Evolutionary conservation across 2,113 vertebrate species (phyloP), one percentile per base, ranked within the genome.

Genomic region (Micronycteris hirsuta): DNA sequence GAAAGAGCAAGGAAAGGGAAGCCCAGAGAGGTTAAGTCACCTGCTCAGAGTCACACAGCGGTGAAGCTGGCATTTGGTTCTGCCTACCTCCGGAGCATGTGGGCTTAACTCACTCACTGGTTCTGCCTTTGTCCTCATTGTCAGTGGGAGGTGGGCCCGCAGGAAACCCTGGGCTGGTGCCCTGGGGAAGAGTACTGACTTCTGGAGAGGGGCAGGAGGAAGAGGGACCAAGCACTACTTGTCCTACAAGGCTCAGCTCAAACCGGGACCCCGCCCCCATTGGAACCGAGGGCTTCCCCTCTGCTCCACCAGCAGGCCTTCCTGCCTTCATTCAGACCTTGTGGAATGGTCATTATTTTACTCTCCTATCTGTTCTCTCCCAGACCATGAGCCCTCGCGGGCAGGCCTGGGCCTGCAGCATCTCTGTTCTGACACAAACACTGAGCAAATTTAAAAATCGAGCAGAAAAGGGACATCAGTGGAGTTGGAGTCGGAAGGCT

Each of bases 1-100:
- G 90, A 76, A 95, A 96, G 84, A 95, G 61, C 58, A 43, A 86
- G 76, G 84, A 54, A 56, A 71, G 2, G 0, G 56, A 96, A 76
- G 76, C 9, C 41, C 92, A 91, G 94, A 92, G 85, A 85, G 73
- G 67, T 31, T 56, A 38, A 86, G 74, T 33, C 71, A 71, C 49
- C 20, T 54, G 38, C 26, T 76, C 15, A 5, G 74, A 94, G 84
- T 36, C 76, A 56, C 90, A 85, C 92, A 94, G 88, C 15, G 0
- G 15, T 19, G 5, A 74, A 13, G 45, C 45, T 68, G 28, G 41
- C 12, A 19, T 80, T 56, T 33, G n/a, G 28, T 2, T 3, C 56
- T 13, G 5, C 24, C 26, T 86, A 68, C 11, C n/a, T 87, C 45
- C 22, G 28, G 91, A 67, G 22, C 0, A 16, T 15, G 7, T 14